Base-by-base conservation (phyloP, 2,113 vertebrate species). In the Malurus elegans region DNA sequence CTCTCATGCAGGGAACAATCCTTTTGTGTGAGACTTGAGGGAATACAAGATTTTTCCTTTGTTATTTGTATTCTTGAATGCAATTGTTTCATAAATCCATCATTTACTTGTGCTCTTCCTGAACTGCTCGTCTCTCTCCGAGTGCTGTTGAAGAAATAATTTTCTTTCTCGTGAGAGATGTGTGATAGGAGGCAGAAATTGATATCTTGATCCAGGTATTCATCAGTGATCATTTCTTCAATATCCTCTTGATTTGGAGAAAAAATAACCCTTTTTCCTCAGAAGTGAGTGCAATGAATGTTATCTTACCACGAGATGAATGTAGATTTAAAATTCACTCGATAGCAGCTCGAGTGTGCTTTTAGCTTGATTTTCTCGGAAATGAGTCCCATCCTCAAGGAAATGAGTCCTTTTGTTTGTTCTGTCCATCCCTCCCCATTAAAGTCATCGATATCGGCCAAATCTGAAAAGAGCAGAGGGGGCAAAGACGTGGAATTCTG, bases 171-270 rank as follows among this genome's bases (percentile, higher is more conserved):
- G 1, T 51, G 67, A 48, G 70, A 88, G 38, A 62, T 95, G 62
- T 80, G 38, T 85, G 90, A 76, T 95, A 82, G 74, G 54, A 83
- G 78, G 54, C 72, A 61, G 7, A 79, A 93, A 83, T 31, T 82
- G 90, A 8, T 93, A 80, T 88, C 78, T 79, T 29, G 79, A 86
- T 93, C 73, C 60, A 47, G 79, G 60, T 86, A 28, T 88, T 88
- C 76, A 91, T 91, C 86, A 84, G 8, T 67, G 75, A 83, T 96
- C 56, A 91, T 80, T 88, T 79, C 88, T 94, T 92, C 94, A 95
- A 96, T 95, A 96, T 91, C 90, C 93, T 92, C 86, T 94, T 94
- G 92, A 96, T 95, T 86, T 94, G 85, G 31, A 45, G 20, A 38
- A 78, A 60, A 86, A 95, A 94, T 65, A 94, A 70, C 86, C 65